Evolutionary conservation across 2,888 invertebrate genomes (phyloP).

Genomic region (Euzetes globulus): DNA sequence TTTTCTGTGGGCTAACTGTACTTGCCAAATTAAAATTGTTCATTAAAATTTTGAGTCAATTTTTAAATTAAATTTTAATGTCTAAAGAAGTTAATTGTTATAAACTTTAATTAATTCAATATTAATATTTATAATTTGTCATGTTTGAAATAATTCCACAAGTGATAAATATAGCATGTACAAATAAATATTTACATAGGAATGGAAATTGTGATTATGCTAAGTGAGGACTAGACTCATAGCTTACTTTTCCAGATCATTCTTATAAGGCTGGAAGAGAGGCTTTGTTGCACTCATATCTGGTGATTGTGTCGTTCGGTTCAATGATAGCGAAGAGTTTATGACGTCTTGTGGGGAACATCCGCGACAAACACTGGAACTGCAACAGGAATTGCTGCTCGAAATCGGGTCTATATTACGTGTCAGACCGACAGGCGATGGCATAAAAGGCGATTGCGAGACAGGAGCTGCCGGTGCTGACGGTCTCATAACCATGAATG

Average conservation of each 20-base stretch:
- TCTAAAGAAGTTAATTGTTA: no score
- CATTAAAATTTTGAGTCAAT: no score
- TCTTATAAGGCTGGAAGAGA: slow-evolving; percentile 68
- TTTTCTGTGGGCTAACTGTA: no score
- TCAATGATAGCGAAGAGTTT: slow-evolving; percentile 36
- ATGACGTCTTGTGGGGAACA: slow-evolving; percentile 31
- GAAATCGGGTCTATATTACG: neutral
- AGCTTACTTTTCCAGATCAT: slow-evolving; percentile 48
- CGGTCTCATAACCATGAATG: slow-evolving; percentile 14
- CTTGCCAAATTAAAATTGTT: no score
- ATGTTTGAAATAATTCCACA: no score
- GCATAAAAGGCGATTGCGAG: neutral
- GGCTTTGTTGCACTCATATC: neutral
- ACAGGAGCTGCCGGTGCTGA: neutral
- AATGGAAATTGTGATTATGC: neutral
- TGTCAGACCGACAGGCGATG: neutral
- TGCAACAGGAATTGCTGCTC: slow-evolving; percentile 22
- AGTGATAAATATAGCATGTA: no score
- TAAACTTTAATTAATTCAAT: no score
- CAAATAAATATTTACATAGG: no score
- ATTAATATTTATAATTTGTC: no score
- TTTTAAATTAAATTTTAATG: no score
- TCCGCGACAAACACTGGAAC: slow-evolving; percentile 10
- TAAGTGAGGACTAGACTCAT: neutral
- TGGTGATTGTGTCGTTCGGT: slow-evolving; percentile 1